These are phyloP conservation scores for Manis javanica DNA, from an alignment of 2,797 vertebrate genomes.

Conservation along the genomic window DNA sequence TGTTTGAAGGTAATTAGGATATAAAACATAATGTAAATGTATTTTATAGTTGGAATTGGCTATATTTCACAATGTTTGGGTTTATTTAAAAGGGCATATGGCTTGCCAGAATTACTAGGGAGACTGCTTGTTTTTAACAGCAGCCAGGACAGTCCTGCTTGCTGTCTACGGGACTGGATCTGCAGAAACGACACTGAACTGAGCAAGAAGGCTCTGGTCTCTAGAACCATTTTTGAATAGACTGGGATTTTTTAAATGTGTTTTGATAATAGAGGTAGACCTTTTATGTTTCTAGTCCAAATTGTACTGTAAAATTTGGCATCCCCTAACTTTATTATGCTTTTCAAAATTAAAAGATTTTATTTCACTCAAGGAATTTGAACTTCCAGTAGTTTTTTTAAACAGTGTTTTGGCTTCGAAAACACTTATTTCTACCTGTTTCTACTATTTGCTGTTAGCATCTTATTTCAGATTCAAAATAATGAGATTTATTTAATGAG, in stretches of 20 bases:
- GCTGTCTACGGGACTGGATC: not conserved
- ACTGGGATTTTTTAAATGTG: not conserved
- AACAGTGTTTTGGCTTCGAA: not conserved
- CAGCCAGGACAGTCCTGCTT: no score
- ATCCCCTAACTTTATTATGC: not conserved
- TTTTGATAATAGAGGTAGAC: constrained; percentile 25
- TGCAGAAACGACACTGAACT: not conserved
- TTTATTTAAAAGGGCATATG: constrained; percentile 11
- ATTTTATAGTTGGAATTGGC: constrained; percentile 2
- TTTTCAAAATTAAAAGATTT: constrained; percentile 53
- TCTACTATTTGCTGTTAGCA: not conserved
- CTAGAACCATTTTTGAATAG: not conserved
- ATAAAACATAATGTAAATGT: not conserved
- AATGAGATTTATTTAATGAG: not conserved
- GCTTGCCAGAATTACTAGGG: not conserved
- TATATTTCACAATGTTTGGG: not conserved
- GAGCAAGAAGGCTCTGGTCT: not conserved
- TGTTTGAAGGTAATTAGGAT: constrained; percentile 35
- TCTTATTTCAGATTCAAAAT: constrained; percentile 16
- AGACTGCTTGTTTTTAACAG: not conserved
- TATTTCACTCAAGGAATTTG: not conserved
- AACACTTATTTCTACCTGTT: not conserved
- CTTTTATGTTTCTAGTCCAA: not conserved
- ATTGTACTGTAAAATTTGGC: constrained; percentile 42
- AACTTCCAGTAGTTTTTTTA: not conserved